Conservation (phyloP, 1,140 invertebrate species). For the Leguminivora glycinivorella region DNA sequence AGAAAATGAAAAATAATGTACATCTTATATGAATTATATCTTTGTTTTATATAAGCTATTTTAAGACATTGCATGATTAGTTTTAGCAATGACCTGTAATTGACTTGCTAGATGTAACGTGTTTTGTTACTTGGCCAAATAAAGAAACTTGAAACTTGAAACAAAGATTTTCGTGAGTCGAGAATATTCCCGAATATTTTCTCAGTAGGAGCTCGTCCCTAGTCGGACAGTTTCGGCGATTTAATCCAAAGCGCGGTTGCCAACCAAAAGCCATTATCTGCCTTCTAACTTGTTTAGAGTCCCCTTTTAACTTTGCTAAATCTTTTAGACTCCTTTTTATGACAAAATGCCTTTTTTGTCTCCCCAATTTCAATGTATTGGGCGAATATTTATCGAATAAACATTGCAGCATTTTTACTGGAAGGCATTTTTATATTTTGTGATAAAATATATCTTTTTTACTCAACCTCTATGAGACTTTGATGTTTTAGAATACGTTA, state of each 20-base stretch:
- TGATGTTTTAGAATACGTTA: no score
- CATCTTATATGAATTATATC: no score
- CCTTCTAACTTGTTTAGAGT: constrained; percentile 15
- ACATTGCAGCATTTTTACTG: background rate
- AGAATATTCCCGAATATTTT: background rate
- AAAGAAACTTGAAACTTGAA: no score
- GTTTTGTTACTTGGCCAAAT: no score
- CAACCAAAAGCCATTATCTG: constrained; percentile 16
- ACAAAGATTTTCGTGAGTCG: background rate
- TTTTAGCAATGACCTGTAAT: no score
- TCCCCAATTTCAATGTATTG: background rate
- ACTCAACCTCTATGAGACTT: no score
- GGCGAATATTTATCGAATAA: background rate
- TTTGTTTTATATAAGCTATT: no score
- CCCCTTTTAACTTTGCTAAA: constrained; percentile 8
- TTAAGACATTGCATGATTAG: no score
- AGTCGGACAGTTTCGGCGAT: background rate
- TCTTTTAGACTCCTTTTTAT: constrained; percentile 11
- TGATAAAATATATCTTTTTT: no score
- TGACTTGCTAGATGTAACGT: no score
- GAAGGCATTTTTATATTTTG: background rate
- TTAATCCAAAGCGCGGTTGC: constrained; percentile 14
- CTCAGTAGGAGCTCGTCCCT: background rate
- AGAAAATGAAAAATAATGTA: no score
- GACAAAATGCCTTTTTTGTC: constrained; percentile 1